Conservation (phyloP, 1,140 invertebrate species). For the Dendroctonus valens region DNA sequence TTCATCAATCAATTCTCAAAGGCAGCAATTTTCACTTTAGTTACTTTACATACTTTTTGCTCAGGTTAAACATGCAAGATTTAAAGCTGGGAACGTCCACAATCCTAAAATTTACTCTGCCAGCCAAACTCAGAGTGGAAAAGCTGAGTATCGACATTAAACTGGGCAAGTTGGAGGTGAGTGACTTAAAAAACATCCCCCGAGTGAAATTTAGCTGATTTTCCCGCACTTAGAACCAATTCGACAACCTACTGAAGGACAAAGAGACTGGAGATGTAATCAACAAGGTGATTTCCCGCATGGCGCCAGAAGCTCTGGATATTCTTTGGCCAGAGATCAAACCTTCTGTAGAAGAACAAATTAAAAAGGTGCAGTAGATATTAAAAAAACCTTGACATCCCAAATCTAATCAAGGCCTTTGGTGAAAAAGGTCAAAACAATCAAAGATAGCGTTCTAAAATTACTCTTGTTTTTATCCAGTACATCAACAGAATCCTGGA, state of each 20-base stretch:
- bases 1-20: no score
- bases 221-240: slow-evolving; percentile 43
- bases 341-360: slow-evolving; percentile 43
- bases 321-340: slow-evolving; percentile 49
- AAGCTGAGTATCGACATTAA: slow-evolving; percentile 37
- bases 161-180: slow-evolving; percentile 40
- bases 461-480: slow-evolving; percentile 25
- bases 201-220: neutral
- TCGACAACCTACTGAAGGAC: slow-evolving; percentile 46
- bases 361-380: slow-evolving; percentile 40
- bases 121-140: slow-evolving; percentile 35
- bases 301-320: slow-evolving; percentile 47
- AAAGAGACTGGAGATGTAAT: slow-evolving; percentile 44
- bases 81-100: slow-evolving; percentile 39
- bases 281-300: slow-evolving; percentile 45
- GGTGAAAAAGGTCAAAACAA: neutral
- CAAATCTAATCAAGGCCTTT: neutral
- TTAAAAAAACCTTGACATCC: neutral
- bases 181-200: neutral
- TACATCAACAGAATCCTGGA: slow-evolving; percentile 41
- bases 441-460: neutral
- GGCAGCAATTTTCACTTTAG: neutral
- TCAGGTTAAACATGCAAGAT: slow-evolving; percentile 37
- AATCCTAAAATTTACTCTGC: slow-evolving; percentile 38
- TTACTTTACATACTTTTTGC: slow-evolving; percentile 1